These are phyloP conservation scores for Macquaria australasica DNA, from an alignment of 2,113 vertebrate genomes.

Conservation along the genomic window DNA sequence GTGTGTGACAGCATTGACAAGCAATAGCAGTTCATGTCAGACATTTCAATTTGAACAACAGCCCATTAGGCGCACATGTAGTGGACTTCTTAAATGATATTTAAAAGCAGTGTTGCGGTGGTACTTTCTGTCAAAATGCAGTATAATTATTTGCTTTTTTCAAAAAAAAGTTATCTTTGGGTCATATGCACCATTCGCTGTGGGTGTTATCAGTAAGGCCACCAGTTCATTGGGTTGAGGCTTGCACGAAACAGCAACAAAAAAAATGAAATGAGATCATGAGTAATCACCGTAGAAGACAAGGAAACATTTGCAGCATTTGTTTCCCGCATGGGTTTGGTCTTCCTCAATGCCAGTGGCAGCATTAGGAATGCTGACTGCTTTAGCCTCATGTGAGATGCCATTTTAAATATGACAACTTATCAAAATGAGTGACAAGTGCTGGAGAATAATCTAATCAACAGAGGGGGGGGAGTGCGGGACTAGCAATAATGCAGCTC, in stretches of 20 bases:
- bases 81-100: neutral
- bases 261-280: neutral
- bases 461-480: neutral
- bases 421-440: constrained; percentile 43
- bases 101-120: neutral
- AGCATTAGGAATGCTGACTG: neutral
- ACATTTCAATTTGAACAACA: constrained; percentile 40
- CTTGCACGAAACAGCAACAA: neutral
- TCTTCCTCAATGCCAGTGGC: constrained; percentile 6
- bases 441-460: neutral
- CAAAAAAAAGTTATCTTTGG: neutral
- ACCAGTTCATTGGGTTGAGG: neutral
- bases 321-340: neutral
- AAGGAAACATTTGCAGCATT: neutral
- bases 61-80: constrained; percentile 19
- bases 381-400: constrained; percentile 9
- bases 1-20: constrained; percentile 60
- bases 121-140: neutral
- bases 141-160: neutral
- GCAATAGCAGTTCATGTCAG: constrained; percentile 49
- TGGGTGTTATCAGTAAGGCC: neutral
- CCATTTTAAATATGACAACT: constrained; percentile 33
- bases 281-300: neutral
- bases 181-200: neutral
- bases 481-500: neutral